Evolutionary conservation across 2,888 invertebrate species (phyloP).

Genomic region (Diarsia mendica): DNA sequence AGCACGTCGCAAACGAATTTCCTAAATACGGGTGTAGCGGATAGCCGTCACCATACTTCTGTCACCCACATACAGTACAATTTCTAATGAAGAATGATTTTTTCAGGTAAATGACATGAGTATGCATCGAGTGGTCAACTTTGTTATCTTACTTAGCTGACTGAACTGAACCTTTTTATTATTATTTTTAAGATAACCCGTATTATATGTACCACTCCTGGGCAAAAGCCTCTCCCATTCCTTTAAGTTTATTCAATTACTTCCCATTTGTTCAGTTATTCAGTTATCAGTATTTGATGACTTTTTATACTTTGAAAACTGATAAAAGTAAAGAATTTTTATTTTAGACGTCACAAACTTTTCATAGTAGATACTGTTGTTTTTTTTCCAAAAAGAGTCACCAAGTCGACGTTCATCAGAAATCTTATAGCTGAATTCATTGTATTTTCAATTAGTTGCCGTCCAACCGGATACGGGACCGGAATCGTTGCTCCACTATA

Average conservation of each 20-base stretch:
- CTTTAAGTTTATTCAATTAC: not conserved
- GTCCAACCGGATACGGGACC: conserved; percentile 32
- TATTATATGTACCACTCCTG: too few relatives aligned
- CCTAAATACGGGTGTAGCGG: conserved; percentile 59
- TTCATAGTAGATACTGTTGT: not conserved
- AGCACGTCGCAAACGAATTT: conserved; percentile 78
- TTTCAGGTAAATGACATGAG: conserved; percentile 10
- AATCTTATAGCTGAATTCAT: conserved; percentile 9
- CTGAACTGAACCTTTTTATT: not conserved
- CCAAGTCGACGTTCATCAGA: not conserved
- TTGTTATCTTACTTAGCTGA: not conserved
- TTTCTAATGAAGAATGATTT: conserved; percentile 6
- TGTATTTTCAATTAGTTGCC: conserved; percentile 30
- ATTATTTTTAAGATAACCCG: too few relatives aligned
- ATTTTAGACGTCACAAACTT: not conserved
- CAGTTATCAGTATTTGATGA: not conserved
- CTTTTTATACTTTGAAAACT: not conserved
- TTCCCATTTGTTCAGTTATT: not conserved
- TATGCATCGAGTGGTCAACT: not conserved
- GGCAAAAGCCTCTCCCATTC: not conserved
- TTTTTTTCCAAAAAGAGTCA: not conserved
- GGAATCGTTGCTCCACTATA: conserved; percentile 36
- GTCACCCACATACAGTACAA: conserved; percentile 7
- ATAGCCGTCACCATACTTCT: conserved; percentile 38
- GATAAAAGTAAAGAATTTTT: not conserved